Evolutionary conservation across 2,113 vertebrate species (phyloP).

Genomic region (Panthera uncia): DNA sequence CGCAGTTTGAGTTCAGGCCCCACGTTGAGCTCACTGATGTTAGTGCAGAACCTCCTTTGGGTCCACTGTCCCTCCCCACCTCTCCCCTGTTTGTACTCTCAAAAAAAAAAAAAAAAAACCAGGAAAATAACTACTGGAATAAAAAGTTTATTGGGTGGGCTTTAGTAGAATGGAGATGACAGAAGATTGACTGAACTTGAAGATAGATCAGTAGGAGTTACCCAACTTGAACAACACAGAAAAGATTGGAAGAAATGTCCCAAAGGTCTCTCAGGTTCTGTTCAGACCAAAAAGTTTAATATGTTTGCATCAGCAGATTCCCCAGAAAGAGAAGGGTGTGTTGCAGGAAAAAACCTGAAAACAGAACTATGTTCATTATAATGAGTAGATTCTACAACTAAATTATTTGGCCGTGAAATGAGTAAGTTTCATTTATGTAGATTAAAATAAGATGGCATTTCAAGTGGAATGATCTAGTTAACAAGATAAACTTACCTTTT

Average conservation of each 20-base stretch:
- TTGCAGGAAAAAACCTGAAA: neutral
- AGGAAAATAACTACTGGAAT: neutral
- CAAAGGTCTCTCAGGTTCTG: neutral
- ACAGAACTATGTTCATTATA: neutral
- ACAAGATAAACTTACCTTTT: neutral
- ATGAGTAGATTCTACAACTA: neutral
- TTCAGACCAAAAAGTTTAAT: neutral
- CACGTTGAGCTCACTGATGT: too few relatives aligned
- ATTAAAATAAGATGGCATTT: neutral
- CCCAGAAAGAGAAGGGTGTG: neutral
- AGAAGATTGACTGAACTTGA: neutral
- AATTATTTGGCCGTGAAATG: neutral
- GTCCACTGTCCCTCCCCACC: too few relatives aligned
- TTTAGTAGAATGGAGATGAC: neutral
- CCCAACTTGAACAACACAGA: neutral
- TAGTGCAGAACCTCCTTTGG: too few relatives aligned
- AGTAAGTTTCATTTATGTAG: neutral
- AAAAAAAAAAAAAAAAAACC: too few relatives aligned
- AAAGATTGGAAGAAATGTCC: neutral
- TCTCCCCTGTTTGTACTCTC: too few relatives aligned
- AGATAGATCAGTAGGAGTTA: neutral
- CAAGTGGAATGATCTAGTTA: neutral
- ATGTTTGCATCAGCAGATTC: neutral
- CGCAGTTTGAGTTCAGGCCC: too few relatives aligned
- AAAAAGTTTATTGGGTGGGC: neutral